phyloP scores from a whole-genome alignment of 1,140 invertebrate genomes.

The Drosophila hydei region DNA sequence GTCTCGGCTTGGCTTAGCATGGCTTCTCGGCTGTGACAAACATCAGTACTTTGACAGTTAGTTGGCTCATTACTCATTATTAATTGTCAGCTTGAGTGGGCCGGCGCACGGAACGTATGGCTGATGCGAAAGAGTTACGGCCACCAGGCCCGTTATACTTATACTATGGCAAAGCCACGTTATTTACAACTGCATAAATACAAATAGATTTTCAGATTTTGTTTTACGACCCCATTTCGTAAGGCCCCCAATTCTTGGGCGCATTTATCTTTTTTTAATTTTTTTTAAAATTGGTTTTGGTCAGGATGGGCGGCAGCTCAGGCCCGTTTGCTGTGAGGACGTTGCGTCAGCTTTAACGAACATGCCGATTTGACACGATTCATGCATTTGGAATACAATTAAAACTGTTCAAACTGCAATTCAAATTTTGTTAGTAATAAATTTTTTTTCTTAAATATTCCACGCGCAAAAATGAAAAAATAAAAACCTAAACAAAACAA shows the following conservation, averaged over 20 bases:
- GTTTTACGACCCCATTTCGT: neutral
- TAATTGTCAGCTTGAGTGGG: constrained; percentile 35
- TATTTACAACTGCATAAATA: neutral
- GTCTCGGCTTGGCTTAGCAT: neutral
- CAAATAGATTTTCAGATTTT: neutral
- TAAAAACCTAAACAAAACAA: neutral
- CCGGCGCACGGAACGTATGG: constrained; percentile 23
- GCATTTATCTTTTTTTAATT: neutral
- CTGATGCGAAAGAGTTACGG: constrained; percentile 13
- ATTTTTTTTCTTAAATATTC: neutral
- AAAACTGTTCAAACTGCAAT: neutral
- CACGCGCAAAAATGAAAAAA: neutral
- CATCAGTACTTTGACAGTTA: constrained; percentile 54
- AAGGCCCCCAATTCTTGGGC: too few species aligned
- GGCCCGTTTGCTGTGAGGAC: neutral
- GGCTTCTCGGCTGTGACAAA: constrained; percentile 31
- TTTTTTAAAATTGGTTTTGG: neutral
- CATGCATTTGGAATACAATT: constrained; percentile 13
- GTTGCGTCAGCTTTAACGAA: neutral
- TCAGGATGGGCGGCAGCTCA: neutral
- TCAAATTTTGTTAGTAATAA: neutral
- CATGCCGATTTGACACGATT: constrained; percentile 9
- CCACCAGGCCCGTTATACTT: neutral
- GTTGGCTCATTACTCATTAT: constrained; percentile 55
- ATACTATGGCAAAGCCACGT: neutral